Evolutionary conservation across 2,797 vertebrate genomes (phyloP).

Genomic region (Enteromius mattozi): DNA sequence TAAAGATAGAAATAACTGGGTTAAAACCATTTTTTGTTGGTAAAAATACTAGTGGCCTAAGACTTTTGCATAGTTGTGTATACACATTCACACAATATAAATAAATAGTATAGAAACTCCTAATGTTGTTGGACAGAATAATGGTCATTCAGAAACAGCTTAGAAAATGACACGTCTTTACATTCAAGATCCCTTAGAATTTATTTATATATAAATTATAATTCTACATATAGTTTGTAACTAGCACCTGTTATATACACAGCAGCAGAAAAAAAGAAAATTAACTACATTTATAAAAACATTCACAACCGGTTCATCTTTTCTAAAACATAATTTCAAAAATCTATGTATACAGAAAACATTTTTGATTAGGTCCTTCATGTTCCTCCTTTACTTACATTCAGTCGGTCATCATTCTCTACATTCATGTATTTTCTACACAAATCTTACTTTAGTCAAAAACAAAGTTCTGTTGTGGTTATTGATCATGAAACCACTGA

Average conservation of each 20-base stretch:
- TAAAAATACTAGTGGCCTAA: too few species aligned
- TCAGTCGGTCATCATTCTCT: neutral
- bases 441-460: neutral
- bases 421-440: neutral
- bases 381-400: neutral
- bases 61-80: too few species aligned
- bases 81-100: too few species aligned
- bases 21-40: too few species aligned
- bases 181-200: neutral
- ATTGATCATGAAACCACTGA: neutral
- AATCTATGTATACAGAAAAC: neutral
- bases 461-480: neutral
- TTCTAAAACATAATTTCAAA: neutral
- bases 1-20: too few species aligned
- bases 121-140: too few species aligned
- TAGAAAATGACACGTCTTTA: too few species aligned
- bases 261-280: neutral
- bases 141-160: too few species aligned
- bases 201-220: neutral
- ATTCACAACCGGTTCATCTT: neutral
- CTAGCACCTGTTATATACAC: neutral
- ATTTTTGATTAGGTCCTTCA: neutral
- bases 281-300: neutral
- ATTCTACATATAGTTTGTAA: too few species aligned
- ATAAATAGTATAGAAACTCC: too few species aligned